Evolutionary conservation across 1,140 invertebrate genomes (phyloP), one percentile per base, ranked within the genome.

Genomic region (Ostrea edulis): DNA sequence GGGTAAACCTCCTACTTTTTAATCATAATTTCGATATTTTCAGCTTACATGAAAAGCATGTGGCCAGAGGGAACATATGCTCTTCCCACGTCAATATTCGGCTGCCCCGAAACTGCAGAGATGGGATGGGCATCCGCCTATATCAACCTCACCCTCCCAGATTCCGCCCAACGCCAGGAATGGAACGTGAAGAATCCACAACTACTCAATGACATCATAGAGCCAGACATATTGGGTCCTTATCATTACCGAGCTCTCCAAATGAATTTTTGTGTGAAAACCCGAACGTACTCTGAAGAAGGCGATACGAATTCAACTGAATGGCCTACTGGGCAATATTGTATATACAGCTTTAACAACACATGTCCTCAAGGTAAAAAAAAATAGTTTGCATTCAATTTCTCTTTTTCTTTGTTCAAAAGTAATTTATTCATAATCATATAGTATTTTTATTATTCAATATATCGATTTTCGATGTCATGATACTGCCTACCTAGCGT

Each of bases 191-290:
- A 77, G 17, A 25, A 77, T 25, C 68, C 68, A 14, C 2, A 35
- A 8, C 68, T 35, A 2, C 12, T 53, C n/a, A 62, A 68, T 22
- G 82, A 68, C 20, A n/a, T 62, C 51, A 68, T 84, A 54, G 86
- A 87, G 52, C 82, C 58, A 35, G 44, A 84, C 44, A 87, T 87
- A 17, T 51, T 87, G 14, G 86, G 86, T 4, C 86, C 86, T 12
- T 87, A 53, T 25, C 22, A 82, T 35, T 35, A 54, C 17, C 82
- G 44, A n/a, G 44, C 55, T 25, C 22, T 87, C 17, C 86, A 84
- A 14, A 52, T 87, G 20, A 87, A 87, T 77, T 87, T 84, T 54
- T 87, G 86, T 84, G 35, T 54, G 0, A 87, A 84, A 84, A 51
- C 2, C 14, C 22, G 2, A 83, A 35, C 82, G 44, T 52, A 77